Conservation (phyloP, 2,113 vertebrate genomes). For the Malaclemys terrapin region DNA sequence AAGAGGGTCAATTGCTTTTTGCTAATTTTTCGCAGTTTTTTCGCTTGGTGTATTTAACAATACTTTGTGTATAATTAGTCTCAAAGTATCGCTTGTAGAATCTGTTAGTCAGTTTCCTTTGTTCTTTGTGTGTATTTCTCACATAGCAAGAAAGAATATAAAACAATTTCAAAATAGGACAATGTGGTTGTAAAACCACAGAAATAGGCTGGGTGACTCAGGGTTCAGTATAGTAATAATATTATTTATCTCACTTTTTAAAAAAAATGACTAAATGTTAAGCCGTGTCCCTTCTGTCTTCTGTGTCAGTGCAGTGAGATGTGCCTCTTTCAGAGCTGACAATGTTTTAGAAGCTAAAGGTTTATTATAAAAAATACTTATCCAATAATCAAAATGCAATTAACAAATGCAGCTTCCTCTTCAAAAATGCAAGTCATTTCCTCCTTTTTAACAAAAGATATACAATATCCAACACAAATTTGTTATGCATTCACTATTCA, state of each 20-base stretch:
- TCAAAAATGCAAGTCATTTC: neutral
- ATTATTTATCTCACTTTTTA: neutral
- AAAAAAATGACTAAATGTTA: neutral
- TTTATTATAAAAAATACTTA: neutral
- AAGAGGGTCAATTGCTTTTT: fast-evolving
- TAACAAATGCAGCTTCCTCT: neutral
- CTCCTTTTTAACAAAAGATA: neutral
- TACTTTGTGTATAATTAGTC: neutral
- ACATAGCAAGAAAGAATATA: conserved; percentile 3
- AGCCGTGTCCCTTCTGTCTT: neutral
- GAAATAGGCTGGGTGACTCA: conserved; percentile 23
- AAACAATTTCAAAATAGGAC: conserved; percentile 20
- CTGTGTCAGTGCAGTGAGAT: neutral
- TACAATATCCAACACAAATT: neutral
- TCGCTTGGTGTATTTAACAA: neutral
- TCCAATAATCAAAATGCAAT: neutral
- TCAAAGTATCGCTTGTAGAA: neutral
- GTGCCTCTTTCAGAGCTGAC: neutral
- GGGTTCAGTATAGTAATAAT: neutral
- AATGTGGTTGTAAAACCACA: conserved; percentile 17
- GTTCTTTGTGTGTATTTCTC: neutral
- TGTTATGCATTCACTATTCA: neutral
- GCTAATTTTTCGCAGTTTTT: neutral
- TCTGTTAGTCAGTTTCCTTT: conserved; percentile 5
- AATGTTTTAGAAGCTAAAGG: neutral